A percentile compares a stretch with the other conserved stretches of the same genome.
Evolutionary conservation across 2,888 invertebrate genomes (phyloP).

Genomic region (Abrostola tripartita): DNA sequence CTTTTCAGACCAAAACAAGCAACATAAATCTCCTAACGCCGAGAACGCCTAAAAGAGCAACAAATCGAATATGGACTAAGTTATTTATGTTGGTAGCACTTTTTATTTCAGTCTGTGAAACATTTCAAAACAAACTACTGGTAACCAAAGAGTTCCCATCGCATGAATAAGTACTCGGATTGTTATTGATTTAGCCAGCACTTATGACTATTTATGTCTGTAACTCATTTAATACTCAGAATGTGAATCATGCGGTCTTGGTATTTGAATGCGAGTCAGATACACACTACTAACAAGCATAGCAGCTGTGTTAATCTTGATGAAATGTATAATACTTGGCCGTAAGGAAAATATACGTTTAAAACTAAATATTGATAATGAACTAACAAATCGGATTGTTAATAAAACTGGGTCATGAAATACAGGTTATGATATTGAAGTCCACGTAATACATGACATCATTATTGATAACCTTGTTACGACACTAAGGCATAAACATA

Average conservation of each 20-base stretch:
- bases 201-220: slow-evolving; percentile 52
- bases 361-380: background rate
- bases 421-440: background rate
- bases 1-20: slow-evolving; percentile 23
- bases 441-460: slow-evolving; percentile 1
- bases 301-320: slow-evolving; percentile 45
- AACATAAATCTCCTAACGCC: slow-evolving; percentile 29
- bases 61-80: slow-evolving; percentile 13
- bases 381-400: slow-evolving; percentile 16
- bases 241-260: slow-evolving; percentile 61
- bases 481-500: slow-evolving; percentile 18
- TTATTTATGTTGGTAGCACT: slow-evolving; percentile 5
- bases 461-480: slow-evolving; percentile 3
- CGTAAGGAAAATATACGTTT: slow-evolving; percentile 17
- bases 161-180: slow-evolving; percentile 7
- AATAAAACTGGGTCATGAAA: background rate
- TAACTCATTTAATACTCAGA: slow-evolving; percentile 58
- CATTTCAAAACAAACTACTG: slow-evolving; percentile 27
- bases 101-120: slow-evolving; percentile 8
- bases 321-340: slow-evolving; percentile 4
- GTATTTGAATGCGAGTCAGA: slow-evolving; percentile 41
- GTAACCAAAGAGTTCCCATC: slow-evolving; percentile 32
- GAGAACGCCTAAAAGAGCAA: slow-evolving; percentile 24
- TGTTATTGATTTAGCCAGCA: slow-evolving; percentile 47
- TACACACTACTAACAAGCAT: slow-evolving; percentile 33